phyloP scores from a whole-genome alignment of 2,888 invertebrate species.

The Empis stercorea region DNA sequence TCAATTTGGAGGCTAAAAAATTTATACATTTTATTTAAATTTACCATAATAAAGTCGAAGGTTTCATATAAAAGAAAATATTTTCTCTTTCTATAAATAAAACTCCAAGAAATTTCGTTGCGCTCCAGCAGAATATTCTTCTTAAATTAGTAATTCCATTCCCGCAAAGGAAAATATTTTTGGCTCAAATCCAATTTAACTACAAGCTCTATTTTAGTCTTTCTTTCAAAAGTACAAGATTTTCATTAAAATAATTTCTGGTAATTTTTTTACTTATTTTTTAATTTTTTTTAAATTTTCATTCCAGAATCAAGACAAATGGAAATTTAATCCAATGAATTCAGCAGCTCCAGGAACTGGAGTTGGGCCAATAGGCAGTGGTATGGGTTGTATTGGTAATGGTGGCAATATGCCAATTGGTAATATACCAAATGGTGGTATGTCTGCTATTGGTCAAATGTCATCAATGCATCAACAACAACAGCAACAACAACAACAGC shows the following conservation, averaged over 20 bases:
- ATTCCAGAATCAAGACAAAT: constrained; percentile 76
- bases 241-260: too few species aligned
- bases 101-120: too few species aligned
- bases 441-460: constrained; percentile 27
- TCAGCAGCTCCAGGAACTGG: constrained; percentile 39
- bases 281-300: constrained; percentile 30
- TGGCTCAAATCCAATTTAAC: too few species aligned
- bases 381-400: constrained; percentile 33
- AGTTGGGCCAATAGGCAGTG: constrained; percentile 37
- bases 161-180: too few species aligned
- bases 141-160: too few species aligned
- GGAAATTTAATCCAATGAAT: constrained; percentile 61
- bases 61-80: too few species aligned
- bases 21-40: background rate
- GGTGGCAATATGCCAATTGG: constrained; percentile 36
- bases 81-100: too few species aligned
- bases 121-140: too few species aligned
- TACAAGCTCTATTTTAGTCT: too few species aligned
- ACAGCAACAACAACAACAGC: constrained; percentile 40
- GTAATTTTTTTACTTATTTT: background rate
- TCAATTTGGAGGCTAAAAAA: too few species aligned
- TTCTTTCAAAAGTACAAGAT: too few species aligned
- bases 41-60: too few species aligned
- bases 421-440: constrained; percentile 30
- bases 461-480: constrained; percentile 40